Evolutionary conservation across 2,113 vertebrate species (phyloP).

Genomic region (Petaurus breviceps): DNA sequence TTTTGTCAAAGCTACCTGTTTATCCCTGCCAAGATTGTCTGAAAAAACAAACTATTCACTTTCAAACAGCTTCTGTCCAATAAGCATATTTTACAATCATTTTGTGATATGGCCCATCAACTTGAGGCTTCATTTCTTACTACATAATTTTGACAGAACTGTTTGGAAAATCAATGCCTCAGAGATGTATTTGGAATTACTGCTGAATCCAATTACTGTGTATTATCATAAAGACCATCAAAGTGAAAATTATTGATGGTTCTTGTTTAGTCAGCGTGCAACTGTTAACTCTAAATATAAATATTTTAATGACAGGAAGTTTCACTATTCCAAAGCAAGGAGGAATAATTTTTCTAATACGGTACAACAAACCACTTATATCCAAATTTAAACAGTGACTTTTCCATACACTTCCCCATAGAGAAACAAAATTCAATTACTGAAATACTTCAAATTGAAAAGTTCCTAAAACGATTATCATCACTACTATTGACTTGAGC

Average conservation of each 20-base stretch:
- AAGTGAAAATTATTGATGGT: constrained; percentile 84
- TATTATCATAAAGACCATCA: constrained; percentile 85
- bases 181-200: constrained; percentile 82
- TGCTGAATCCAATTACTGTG: constrained; percentile 83
- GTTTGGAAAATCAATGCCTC: constrained; percentile 82
- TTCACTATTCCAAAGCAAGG: constrained; percentile 72
- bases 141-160: constrained; percentile 80
- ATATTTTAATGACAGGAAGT: constrained; percentile 79
- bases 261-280: constrained; percentile 78
- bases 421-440: constrained; percentile 3
- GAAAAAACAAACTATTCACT: constrained; percentile 65
- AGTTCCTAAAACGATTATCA: background rate
- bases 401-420: background rate
- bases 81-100: constrained; percentile 77
- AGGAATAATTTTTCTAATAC: constrained; percentile 66
- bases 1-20: background rate
- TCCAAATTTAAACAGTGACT: constrained; percentile 42
- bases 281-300: constrained; percentile 83
- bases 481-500: constrained; percentile 22
- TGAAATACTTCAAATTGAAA: constrained; percentile 24
- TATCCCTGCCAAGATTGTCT: constrained; percentile 24
- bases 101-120: constrained; percentile 77
- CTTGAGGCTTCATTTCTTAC: constrained; percentile 78
- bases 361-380: constrained; percentile 59
- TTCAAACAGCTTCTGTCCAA: constrained; percentile 72